A percentile compares a stretch with the other conserved stretches of the same genome.
phyloP scores from a whole-genome alignment of 1,140 invertebrate genomes.

The Drosophila takahashii region DNA sequence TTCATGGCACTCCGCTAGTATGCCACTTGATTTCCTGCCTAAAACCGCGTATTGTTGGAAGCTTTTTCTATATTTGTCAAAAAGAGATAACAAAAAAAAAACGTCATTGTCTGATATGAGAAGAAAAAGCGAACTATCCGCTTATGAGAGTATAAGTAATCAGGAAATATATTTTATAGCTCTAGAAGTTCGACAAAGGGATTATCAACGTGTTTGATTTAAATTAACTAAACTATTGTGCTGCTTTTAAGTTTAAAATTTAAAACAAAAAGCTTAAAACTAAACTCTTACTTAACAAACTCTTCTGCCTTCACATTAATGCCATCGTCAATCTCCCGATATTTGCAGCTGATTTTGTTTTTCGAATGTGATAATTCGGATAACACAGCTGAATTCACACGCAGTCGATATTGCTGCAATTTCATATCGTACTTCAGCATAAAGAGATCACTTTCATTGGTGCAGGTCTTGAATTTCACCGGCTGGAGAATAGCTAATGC shows the following conservation, averaged over 20 bases:
- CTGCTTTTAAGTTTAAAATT: too few species aligned
- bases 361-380: conserved; percentile 11
- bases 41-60: neutral
- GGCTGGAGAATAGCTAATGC: neutral
- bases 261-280: too few species aligned
- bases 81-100: neutral
- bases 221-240: too few species aligned
- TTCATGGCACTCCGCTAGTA: neutral
- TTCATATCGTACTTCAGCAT: neutral
- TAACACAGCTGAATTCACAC: conserved; percentile 13
- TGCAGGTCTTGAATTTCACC: neutral
- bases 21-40: neutral
- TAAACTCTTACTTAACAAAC: neutral
- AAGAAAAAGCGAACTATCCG: too few species aligned
- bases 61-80: neutral
- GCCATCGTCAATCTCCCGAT: conserved; percentile 7
- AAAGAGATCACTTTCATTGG: neutral
- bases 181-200: too few species aligned
- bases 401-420: neutral
- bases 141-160: too few species aligned
- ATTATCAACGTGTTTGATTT: too few species aligned
- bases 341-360: conserved; percentile 3
- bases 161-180: too few species aligned
- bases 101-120: too few species aligned
- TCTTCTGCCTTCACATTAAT: neutral